These are phyloP conservation scores for Sebastes baramenuke DNA, from an alignment of 2,797 vertebrate genomes.

Conservation along the genomic window DNA sequence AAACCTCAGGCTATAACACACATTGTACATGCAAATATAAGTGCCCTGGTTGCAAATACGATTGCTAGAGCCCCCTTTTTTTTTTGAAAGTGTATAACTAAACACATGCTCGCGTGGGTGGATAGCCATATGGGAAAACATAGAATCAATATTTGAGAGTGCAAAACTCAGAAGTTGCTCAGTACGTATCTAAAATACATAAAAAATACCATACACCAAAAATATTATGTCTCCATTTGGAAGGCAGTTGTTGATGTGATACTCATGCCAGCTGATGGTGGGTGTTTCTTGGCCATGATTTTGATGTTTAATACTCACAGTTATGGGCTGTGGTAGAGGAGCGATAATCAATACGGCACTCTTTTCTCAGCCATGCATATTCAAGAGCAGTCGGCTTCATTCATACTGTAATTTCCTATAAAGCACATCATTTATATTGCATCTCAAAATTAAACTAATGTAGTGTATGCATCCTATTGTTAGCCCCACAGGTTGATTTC, in stretches of 20 bases:
- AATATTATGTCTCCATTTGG: conserved; percentile 38
- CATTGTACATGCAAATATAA: conserved; percentile 1
- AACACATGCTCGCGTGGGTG: conserved; percentile 59
- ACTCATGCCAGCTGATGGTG: conserved; percentile 42
- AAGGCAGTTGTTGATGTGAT: conserved; percentile 31
- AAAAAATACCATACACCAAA: background rate
- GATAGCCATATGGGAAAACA: conserved; percentile 40
- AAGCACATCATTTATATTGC: conserved; percentile 2
- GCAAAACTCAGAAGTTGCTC: conserved; percentile 35
- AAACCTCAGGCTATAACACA: background rate
- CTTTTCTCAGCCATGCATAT: conserved; percentile 8
- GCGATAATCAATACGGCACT: conserved; percentile 44
- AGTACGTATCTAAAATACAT: conserved; percentile 34
- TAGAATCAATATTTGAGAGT: conserved; percentile 67
- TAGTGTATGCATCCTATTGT: conserved; percentile 50
- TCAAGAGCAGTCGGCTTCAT: conserved; percentile 20
- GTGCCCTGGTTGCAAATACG: conserved; percentile 30
- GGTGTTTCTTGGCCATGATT: conserved; percentile 60
- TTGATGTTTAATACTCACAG: conserved; percentile 38
- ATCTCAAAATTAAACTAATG: conserved; percentile 31
- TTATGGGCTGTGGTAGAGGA: conserved; percentile 21
- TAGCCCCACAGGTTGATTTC: conserved; percentile 48
- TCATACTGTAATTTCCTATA: conserved; percentile 28
- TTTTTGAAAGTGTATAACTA: conserved; percentile 31
- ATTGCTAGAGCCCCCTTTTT: conserved; percentile 1